Evolutionary conservation across 1,140 invertebrate species (phyloP).

Genomic region (Drosophila varians): DNA sequence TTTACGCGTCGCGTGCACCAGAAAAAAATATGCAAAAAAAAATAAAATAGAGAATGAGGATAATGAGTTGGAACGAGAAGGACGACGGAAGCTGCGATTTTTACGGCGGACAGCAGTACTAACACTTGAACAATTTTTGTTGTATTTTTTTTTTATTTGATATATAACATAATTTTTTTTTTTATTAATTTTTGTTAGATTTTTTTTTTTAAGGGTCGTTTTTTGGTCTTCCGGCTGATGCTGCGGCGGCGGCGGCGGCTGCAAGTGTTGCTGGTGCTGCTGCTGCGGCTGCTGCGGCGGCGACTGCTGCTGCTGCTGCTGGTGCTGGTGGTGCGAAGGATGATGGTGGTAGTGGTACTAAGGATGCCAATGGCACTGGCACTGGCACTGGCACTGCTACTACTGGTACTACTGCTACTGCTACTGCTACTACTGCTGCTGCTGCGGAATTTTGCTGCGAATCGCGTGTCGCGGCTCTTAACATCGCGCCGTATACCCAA

Average conservation of each 20-base stretch:
- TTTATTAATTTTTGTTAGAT: not conserved
- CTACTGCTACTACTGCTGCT: constrained; percentile 28
- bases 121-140: constrained; percentile 20
- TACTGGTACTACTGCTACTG: too few species aligned
- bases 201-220: constrained; percentile 20
- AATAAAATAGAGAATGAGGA: not conserved
- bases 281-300: not conserved
- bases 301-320: constrained; percentile 22
- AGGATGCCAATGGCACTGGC: constrained; percentile 32
- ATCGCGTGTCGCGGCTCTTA: constrained; percentile 77
- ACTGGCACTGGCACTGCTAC: constrained; percentile 22
- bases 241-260: not conserved
- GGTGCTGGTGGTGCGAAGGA: constrained; percentile 17
- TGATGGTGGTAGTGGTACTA: constrained; percentile 18
- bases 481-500: constrained; percentile 83
- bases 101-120: constrained; percentile 25
- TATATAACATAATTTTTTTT: too few species aligned
- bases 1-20: constrained; percentile 22
- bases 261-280: constrained; percentile 8
- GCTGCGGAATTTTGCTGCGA: constrained; percentile 44
- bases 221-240: constrained; percentile 37
- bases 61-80: too few species aligned
- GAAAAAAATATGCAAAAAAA: constrained; percentile 43
- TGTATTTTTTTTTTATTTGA: not conserved
- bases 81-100: constrained; percentile 5